Base-by-base conservation (phyloP, 2,797 vertebrate genomes). In the Phrynocephalus vlangalii region DNA sequence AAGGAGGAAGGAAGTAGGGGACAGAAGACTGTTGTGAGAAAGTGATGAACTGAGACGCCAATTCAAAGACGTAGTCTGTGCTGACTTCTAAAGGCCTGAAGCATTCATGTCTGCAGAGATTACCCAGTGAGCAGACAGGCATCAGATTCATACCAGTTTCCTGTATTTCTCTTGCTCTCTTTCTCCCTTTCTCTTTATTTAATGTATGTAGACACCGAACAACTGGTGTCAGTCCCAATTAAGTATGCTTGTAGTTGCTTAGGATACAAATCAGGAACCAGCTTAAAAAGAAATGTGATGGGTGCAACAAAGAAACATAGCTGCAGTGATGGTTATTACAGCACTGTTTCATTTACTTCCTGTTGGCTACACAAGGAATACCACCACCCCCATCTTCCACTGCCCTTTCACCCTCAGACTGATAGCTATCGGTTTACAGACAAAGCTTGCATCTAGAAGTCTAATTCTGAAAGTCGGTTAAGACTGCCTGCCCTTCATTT, bases 401-500 rank as follows among this genome's bases (percentile, higher is more conserved):
- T 50, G 18, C 63, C 70, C 77, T 73, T 87, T 83, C 22, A 70
- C 82, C 85, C 84, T 81, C 3, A 0, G 50, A 70, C 11, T 2
- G 11, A 44, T 1, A 0, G 90, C 66, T 71, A 28, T 90, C 68
- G 1, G 50, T 33, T 1, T 0, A 26, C 82, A 83, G 85, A 86
- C 79, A 86, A 89, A 92, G 87, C 79, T 84, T 26, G n/a, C 30
- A 15, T 87, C 86, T 91, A 77, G 82, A 6, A 72, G 76, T 82
- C 88, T 91, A 13, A 3, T 0, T 44, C n/a, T 1, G 1, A 90
- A 73, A 82, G 68, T 68, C 93, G 79, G 82, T 91, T 85, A 91
- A 87, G 86, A 92, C 85, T 75, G 75, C 77, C 87, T 93, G 92
- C 89, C 97, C 97, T 97, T 96, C 95, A 97, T 97, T 95, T 93